phyloP scores from a whole-genome alignment of 64 coral and sea anemone genomes.

The Catalaphyllia jardinei region DNA sequence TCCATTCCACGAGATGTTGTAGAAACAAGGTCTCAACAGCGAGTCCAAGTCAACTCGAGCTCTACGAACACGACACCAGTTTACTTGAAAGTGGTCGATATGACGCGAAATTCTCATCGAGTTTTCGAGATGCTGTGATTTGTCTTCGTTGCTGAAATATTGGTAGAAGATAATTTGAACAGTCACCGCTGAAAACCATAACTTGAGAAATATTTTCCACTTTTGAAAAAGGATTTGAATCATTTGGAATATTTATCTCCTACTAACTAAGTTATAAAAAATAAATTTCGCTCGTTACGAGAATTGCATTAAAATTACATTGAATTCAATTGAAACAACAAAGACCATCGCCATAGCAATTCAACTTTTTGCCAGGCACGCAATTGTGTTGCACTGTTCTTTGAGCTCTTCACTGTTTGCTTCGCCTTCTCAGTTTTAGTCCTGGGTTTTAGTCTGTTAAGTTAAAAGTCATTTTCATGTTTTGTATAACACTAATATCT shows the following conservation, averaged over 20 bases:
- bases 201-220: conserved; percentile 8
- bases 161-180: not conserved
- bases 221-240: not conserved
- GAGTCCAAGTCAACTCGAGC: conserved; percentile 57
- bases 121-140: not conserved
- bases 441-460: too few species aligned
- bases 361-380: not conserved
- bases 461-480: too few species aligned
- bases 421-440: not conserved
- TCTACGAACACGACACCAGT: conserved; percentile 79
- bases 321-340: not conserved
- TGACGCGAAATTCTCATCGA: not conserved
- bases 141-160: not conserved
- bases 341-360: not conserved
- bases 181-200: conserved; percentile 17
- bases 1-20: conserved; percentile 52
- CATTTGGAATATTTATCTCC: conserved; percentile 3
- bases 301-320: not conserved
- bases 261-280: not conserved
- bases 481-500: too few species aligned
- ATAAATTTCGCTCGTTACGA: too few species aligned
- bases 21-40: conserved; percentile 50
- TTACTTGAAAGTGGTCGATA: conserved; percentile 47
- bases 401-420: not conserved
- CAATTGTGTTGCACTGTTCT: not conserved